These are phyloP conservation scores for Copidosoma aretas DNA, from an alignment of 2,888 invertebrate genomes.

Conservation along the genomic window DNA sequence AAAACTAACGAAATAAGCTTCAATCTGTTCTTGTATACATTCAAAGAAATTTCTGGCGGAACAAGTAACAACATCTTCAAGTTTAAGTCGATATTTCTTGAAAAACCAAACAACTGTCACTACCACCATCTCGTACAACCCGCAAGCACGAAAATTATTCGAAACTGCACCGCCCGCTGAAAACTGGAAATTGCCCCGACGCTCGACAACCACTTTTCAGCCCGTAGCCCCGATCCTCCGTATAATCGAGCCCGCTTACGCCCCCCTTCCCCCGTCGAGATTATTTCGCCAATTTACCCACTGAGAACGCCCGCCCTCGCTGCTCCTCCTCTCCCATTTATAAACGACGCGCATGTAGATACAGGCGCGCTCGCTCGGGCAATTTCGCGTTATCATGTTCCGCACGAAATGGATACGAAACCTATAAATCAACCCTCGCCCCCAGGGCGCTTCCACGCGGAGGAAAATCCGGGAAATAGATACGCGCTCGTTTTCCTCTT, in stretches of 20 bases:
- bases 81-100: too few species aligned
- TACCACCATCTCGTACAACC: too few species aligned
- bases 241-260: constrained; percentile 41
- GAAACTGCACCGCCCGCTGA: not conserved
- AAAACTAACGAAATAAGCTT: too few species aligned
- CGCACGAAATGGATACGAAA: constrained; percentile 41
- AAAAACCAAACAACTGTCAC: too few species aligned
- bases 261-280: constrained; percentile 28
- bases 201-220: not conserved
- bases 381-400: constrained; percentile 50
- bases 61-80: too few species aligned
- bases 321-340: constrained; percentile 3
- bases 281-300: constrained; percentile 41
- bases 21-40: too few species aligned
- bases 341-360: not conserved
- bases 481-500: too few species aligned
- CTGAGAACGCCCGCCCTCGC: not conserved
- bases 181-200: not conserved
- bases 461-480: not conserved
- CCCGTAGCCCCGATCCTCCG: not conserved
- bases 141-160: not conserved
- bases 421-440: constrained; percentile 48
- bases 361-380: constrained; percentile 20
- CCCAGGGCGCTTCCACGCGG: constrained; percentile 1
- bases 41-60: too few species aligned